Base-by-base conservation (phyloP, 1,140 invertebrate species). In the Calliphora vicina region DNA sequence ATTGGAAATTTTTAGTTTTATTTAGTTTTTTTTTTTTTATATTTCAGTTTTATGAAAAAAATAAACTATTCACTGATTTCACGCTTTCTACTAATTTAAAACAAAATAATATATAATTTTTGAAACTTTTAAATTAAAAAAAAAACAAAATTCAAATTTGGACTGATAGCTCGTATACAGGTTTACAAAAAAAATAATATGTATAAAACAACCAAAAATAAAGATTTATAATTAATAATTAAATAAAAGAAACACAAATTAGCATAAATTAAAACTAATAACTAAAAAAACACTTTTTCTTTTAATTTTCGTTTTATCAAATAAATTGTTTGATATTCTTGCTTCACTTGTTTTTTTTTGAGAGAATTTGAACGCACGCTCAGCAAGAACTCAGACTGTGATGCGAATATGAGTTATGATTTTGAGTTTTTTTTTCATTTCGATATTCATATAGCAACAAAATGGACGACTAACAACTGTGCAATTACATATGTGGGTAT, bases 351-450 rank as follows among this genome's bases (percentile, higher is more conserved):
- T 82, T 72, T 50, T 74, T 74, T 61, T 61, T 81, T 81, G 67
- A 35, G 57, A 45, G 73, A 78, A 73, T 84, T 80, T 83, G 85
- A 85, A 81, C 78, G 72, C 84, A 85, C 92, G 93, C 94, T 92
- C 91, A 95, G 95, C 94, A 95, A 96, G 95, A 96, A 96, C 95
- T 96, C 95, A 96, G 95, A 95, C 96, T 96, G 96, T 96, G 95
- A 96, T 96, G 95, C 95, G 95, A 94, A 84, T 78, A 78, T 78
- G 74, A 78, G 23, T 20, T 78, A 78, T 78, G 74, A 78, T 78
- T 76, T 76, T 78, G 74, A 78, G 42, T n/a, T 10, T 45, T 76
- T 35, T 29, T n/a, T n/a, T n/a, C n/a, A n/a, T n/a, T n/a, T 25
- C n/a, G 27, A 10, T 76, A n/a, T 42, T 35, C 6, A 12, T 23